Evolutionary conservation across 2,888 invertebrate genomes (phyloP), one percentile per base, ranked within the genome.

Genomic region (Lithophane leautieri): DNA sequence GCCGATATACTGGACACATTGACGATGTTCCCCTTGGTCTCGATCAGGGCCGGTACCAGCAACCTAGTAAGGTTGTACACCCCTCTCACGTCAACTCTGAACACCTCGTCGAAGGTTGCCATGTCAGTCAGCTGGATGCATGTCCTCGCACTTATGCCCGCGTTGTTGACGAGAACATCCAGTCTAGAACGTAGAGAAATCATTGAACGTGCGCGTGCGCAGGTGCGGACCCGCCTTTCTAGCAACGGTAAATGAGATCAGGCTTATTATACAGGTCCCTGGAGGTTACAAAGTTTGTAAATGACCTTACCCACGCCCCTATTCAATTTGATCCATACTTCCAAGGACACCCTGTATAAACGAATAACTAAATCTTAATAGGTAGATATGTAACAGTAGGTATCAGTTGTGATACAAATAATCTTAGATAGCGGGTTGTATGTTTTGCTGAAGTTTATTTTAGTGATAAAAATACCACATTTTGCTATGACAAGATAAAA

Each of bases 1-100:
- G 71, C 92, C 2, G 88, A 97, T 9, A 98, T 97, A 90, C 98
- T 98, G 63, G 98, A 98, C 1, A 98, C 97, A 91, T 98, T 98
- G 4, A 98, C 97, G 83, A 98, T 97, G 80, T 97, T 97, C 16
- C 98, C 98, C 89, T 97, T 97, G 0, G 96, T 92, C 86, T 95
- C 92, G n/a, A 97, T 94, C n/a, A 98, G 95, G 89, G 97, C 96
- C 0, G 98, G 98, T 1, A 97, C 97, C 67, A 97, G 97, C 75
- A 98, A 91, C 96, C 97, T 97, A 8, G 97, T 98, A 79, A 98
- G 91, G 81, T 97, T 94, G 91, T 97, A 97, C 4, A 97, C 92
- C 3, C 67, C 67, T 7, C 97, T 95, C 19, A 98, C 97, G 93
- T 98, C 98, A 44, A 97, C 93, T 85, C 97, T 97, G 93, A 98